Base-by-base conservation (phyloP, 2,888 invertebrate genomes). In the Stenotaenia linearis region DNA sequence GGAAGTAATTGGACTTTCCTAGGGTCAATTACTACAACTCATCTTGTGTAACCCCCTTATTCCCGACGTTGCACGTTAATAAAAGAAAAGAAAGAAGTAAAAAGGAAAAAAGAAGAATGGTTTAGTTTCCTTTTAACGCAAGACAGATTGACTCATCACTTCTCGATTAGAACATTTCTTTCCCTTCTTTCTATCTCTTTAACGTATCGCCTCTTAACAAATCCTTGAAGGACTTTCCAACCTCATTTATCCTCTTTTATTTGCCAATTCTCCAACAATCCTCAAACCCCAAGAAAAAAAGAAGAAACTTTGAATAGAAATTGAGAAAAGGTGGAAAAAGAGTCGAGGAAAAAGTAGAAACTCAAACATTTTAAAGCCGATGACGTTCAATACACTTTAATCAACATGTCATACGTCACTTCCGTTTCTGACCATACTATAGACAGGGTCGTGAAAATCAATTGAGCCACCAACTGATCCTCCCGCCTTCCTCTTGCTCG, bases 71-170 rank as follows among this genome's bases (percentile, higher is more conserved):
- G 28, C 69, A 12, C 69, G 61, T 61, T 61, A 61, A 61, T 61
- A 69, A 69, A 69, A 69, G 69, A 25, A 69, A 28, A 25, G 15
- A 69, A 15, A 69, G 28, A 25, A 12, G 25, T 25, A 28, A n/a
- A 18, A n/a, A n/a, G 18, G 18, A 69, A 23, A 28, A 69, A 69
- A 69, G 25, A 69, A 25, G 21, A 23, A 23, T 61, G 61, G 69
- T 69, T 69, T 69, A 69, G 69, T 69, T 69, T 69, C 69, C 28
- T 69, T 69, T 69, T 69, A 69, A 69, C 69, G 10, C 69, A 69
- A 69, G 69, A 69, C 69, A 69, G 69, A 69, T 69, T 69, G 69
- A 69, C 69, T 69, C 69, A 69, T 69, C 69, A 69, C 69, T 69
- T 28, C 69, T 69, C 69, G 69, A 69, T 69, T 69, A 69, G 69